Conservation (phyloP, 2,888 invertebrate species). For the Cataglyphis rosenhaueri region DNA sequence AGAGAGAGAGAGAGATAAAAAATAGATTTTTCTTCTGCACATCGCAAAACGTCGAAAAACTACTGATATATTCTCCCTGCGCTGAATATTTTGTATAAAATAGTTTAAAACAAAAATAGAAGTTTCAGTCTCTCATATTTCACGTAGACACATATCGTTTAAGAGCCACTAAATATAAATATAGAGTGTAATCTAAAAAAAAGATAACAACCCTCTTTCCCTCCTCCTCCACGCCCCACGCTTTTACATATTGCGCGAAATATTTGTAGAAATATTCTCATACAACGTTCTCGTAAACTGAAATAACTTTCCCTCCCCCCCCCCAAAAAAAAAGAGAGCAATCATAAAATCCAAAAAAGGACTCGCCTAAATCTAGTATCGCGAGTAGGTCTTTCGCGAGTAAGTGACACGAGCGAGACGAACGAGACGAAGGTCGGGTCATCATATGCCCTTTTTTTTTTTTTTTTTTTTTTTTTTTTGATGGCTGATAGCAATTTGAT, state of each 20-base stretch:
- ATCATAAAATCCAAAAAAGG: not conserved
- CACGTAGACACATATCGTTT: not conserved
- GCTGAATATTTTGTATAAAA: not conserved
- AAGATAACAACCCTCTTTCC: not conserved
- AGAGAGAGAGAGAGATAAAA: not conserved
- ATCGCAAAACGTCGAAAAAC: slow-evolving; percentile 5
- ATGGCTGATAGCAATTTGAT: slow-evolving; percentile 54
- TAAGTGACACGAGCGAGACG: not conserved
- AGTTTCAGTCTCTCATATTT: not conserved
- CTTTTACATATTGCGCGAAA: not conserved
- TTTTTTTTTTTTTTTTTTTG: not conserved
- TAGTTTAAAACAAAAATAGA: slow-evolving; percentile 25
- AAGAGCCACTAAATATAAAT: not conserved
- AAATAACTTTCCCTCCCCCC: not conserved
- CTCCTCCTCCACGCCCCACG: too few species aligned
- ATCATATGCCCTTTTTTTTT: slow-evolving; percentile 6
- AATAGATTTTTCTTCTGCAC: slow-evolving; percentile 10
- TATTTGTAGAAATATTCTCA: not conserved
- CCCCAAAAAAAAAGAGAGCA: not conserved
- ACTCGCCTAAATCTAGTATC: not conserved
- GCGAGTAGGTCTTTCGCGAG: not conserved
- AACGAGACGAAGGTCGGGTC: not conserved
- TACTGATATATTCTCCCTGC: not conserved
- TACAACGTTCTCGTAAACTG: not conserved
- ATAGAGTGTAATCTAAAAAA: slow-evolving; percentile 2